These are phyloP conservation scores for Galeopsomyia nigrocyanea DNA, from an alignment of 2,888 invertebrate species.

Conservation along the genomic window DNA sequence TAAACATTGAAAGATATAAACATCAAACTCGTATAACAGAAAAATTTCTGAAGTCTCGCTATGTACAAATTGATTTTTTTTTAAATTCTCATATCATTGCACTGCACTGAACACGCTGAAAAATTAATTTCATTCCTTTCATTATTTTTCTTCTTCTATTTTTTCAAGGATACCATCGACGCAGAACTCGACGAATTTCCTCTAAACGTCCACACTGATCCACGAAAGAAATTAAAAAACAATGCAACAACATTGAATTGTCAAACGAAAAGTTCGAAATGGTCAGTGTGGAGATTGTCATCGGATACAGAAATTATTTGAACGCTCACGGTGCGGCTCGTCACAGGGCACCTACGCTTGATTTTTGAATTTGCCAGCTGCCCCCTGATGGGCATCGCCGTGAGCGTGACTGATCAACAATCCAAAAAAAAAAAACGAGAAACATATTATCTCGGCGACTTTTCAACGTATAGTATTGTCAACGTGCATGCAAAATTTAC, in stretches of 20 bases:
- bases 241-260: background rate
- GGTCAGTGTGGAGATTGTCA: no score
- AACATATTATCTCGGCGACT: background rate
- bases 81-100: slow-evolving; percentile 12
- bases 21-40: slow-evolving; percentile 11
- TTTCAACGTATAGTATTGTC: background rate
- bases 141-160: slow-evolving; percentile 2
- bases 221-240: background rate
- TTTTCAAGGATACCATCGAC: slow-evolving; percentile 5
- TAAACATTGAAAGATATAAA: slow-evolving; percentile 25
- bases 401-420: slow-evolving; percentile 38
- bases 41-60: slow-evolving; percentile 6
- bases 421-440: no score
- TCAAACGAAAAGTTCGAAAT: background rate
- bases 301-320: background rate
- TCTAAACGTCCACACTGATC: no score
- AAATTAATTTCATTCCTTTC: no score
- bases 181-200: background rate
- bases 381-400: slow-evolving; percentile 48
- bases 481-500: slow-evolving; percentile 1
- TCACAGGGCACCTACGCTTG: slow-evolving; percentile 49
- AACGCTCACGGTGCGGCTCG: slow-evolving; percentile 47
- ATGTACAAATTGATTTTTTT: slow-evolving; percentile 14
- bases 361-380: slow-evolving; percentile 44
- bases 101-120: slow-evolving; percentile 11